These are phyloP conservation scores for Aphidius colemani DNA, from an alignment of 2,888 invertebrate species.

Conservation along the genomic window DNA sequence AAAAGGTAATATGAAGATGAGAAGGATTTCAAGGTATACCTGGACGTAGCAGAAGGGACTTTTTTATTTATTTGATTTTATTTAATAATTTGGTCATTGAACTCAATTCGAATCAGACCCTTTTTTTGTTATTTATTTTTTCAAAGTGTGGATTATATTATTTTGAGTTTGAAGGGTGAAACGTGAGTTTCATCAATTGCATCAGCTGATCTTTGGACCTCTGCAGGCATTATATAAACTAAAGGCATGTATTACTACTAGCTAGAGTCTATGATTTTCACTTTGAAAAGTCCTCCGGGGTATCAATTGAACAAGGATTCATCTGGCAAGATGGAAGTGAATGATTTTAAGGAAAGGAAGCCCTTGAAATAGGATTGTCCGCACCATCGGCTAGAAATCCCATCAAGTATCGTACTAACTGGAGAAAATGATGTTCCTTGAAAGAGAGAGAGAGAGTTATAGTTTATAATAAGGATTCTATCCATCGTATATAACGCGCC, in stretches of 20 bases:
- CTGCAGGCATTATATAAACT: no score
- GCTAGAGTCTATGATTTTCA: constrained; percentile 21
- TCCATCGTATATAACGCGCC: constrained; percentile 50
- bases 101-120: not conserved
- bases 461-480: constrained; percentile 61
- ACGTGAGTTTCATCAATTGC: no score
- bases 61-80: constrained; percentile 5
- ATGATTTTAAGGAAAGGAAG: constrained; percentile 42
- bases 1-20: constrained; percentile 10
- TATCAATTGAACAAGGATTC: no score
- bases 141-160: no score
- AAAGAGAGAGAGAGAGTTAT: constrained; percentile 44
- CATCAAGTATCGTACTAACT: constrained; percentile 57
- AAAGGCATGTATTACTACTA: no score
- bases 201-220: no score
- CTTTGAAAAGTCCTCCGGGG: no score
- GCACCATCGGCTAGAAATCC: constrained; percentile 61
- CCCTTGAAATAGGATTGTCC: constrained; percentile 58
- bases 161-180: no score
- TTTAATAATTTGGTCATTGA: constrained; percentile 3
- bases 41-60: constrained; percentile 2
- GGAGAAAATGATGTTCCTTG: constrained; percentile 39
- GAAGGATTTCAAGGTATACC: constrained; percentile 10
- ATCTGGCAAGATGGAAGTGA: constrained; percentile 42
- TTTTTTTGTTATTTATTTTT: no score